Evolutionary conservation across 2,888 invertebrate genomes (phyloP), one percentile per base, ranked within the genome.

Genomic region (Opisthograptis luteolata): DNA sequence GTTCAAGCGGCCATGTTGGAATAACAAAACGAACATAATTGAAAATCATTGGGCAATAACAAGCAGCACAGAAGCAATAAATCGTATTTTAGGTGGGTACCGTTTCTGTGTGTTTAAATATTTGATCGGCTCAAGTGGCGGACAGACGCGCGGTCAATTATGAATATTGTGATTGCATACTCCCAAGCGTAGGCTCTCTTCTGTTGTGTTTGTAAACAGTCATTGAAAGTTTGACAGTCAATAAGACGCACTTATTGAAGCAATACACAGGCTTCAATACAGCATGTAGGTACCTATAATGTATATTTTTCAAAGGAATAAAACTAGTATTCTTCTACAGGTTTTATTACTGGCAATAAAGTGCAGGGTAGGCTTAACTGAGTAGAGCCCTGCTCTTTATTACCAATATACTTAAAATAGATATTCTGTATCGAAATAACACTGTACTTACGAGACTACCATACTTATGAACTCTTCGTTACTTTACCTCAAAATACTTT

Each of bases 131-230:
- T 62, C 62, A 55, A 57, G 66, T 60, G 44, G 52, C 48, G 47
- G 48, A 40, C 47, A 36, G 37, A 46, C 35, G 55, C 30, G 31
- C 47, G 44, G 44, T 35, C 40, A 49, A 49, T 60, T 53, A 59
- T 60, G 64, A 65, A 55, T 67, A 50, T 60, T 53, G 60, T 59
- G 64, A 65, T 56, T 67, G 60, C 62, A 67, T 56, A 62, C 51
- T 37, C 49, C 43, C 40, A n/a, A 49, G 42, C 60, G 54, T n/a
- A 58, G 54, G 65, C 68, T 63, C 64, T 68, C 73, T 72, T 76
- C 75, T 73, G 72, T 67, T 68, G 56, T 73, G 64, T 76, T 76
- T 71, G 70, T 76, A 76, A 76, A 78, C 70, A 73, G 43, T 60
- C 60, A 67, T 70, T 64, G 62, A 64, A 69, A 64, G 59, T 64